These are phyloP conservation scores for Pangasianodon gigas DNA, from an alignment of 2,113 vertebrate species.

Conservation along the genomic window DNA sequence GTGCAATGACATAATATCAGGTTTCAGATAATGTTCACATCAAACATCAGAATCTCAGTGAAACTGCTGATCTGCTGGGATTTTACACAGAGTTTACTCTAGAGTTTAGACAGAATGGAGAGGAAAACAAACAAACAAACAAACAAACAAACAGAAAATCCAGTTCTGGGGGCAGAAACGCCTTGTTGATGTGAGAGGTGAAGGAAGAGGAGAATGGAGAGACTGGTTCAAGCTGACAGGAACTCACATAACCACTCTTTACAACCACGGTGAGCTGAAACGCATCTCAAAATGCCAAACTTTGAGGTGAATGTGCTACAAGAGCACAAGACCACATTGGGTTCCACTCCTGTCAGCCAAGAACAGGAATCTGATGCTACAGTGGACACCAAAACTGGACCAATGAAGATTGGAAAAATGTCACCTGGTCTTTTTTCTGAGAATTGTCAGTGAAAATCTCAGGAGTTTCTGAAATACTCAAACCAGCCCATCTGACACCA, in stretches of 20 bases:
- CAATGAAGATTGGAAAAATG: background rate
- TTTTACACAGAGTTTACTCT: background rate
- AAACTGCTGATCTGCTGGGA: background rate
- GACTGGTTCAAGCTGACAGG: background rate
- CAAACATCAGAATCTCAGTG: background rate
- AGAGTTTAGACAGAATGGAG: background rate
- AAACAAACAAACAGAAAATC: constrained; percentile 40
- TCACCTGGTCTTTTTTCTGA: background rate
- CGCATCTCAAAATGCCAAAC: background rate
- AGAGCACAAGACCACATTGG: background rate
- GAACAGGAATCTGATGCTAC: constrained; percentile 33
- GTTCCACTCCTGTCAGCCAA: too few relatives aligned
- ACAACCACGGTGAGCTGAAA: background rate
- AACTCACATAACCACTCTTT: background rate
- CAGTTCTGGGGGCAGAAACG: background rate
- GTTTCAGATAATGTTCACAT: background rate
- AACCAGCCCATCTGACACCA: background rate
- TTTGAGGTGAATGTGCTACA: background rate
- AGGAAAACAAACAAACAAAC: constrained; percentile 44
- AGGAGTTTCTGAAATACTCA: background rate
- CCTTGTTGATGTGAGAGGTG: background rate
- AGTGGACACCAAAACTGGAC: background rate
- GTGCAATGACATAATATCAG: background rate
- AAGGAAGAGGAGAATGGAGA: background rate
- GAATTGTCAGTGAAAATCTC: background rate